These are phyloP conservation scores for Schizothorax lantsangensis DNA, from an alignment of 2,797 vertebrate species.

Conservation along the genomic window DNA sequence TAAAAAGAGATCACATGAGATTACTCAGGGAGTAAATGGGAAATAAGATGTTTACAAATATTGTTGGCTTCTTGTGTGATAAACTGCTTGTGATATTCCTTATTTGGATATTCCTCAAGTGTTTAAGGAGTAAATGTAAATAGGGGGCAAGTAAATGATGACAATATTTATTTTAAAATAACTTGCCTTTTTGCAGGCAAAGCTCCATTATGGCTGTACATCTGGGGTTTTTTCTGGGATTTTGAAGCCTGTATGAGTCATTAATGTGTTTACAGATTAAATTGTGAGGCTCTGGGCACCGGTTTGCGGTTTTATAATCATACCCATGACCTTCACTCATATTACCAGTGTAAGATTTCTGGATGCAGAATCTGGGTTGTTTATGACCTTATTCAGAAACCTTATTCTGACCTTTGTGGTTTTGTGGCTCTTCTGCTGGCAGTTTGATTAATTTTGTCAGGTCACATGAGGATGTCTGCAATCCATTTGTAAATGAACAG, in stretches of 20 bases:
- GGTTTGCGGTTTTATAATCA: background rate
- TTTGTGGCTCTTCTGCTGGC: background rate
- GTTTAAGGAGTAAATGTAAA: background rate
- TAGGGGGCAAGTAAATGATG: background rate
- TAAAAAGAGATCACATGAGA: slow-evolving; percentile 19
- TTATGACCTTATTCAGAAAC: no score
- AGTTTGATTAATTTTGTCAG: slow-evolving; percentile 19
- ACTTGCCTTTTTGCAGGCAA: background rate
- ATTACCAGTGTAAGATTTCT: slow-evolving; percentile 11
- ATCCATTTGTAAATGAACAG: slow-evolving; percentile 11
- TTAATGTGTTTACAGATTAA: slow-evolving; percentile 4
- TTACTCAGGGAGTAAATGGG: background rate
- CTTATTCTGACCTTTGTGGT: slow-evolving; percentile 33
- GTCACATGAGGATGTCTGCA: background rate
- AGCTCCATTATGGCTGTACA: background rate
- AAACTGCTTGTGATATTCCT: background rate
- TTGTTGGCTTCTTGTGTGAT: background rate
- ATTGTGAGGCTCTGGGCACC: background rate
- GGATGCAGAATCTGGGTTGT: background rate
- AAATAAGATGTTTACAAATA: slow-evolving; percentile 3
- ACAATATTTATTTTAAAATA: background rate
- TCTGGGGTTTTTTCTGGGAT: background rate
- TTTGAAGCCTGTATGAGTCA: background rate
- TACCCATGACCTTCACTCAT: slow-evolving; percentile 31
- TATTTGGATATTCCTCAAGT: background rate